Evolutionary conservation across 2,797 vertebrate species (phyloP), one percentile per base, ranked within the genome.

Genomic region (Microcaecilia unicolor): DNA sequence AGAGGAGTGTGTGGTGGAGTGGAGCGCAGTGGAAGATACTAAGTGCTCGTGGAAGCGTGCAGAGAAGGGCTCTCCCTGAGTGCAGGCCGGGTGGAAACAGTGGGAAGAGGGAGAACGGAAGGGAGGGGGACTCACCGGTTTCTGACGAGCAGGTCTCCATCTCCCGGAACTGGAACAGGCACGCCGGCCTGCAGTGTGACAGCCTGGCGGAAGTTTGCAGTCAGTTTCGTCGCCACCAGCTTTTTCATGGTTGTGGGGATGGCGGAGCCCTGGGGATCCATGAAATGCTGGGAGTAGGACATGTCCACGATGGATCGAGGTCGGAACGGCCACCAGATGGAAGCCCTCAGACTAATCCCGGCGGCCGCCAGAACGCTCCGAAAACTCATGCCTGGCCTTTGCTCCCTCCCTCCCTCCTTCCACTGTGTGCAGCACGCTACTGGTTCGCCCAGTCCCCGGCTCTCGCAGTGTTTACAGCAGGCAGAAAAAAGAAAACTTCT

Each of bases 251-350:
- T 47, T 69, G 72, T 77, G 61, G 90, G 83, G 70, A 93, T 92
- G 49, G 86, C 81, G 22, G 90, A 91, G 51, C 88, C 86, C 52
- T 81, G 74, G 51, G 90, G 92, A 82, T 95, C 93, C 90, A 93
- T 84, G 78, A 96, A 95, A 83, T 91, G 89, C 44, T 84, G 72
- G 2, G 89, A 84, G 73, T 90, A 95, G 50, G 92, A 97, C 87
- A 86, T 66, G 54, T 92, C 91, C 74, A 93, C 64, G 70, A 92
- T 85, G 70, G 58, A 61, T 48, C 91, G 84, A 24, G 59, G 34
- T 41, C 67, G 72, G 50, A 35, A 42, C 36, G 28, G 34, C 26
- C 15, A n/a, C 20, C 18, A 18, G 10, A n/a, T 13, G 20, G 14
- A 16, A 30, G 28, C 59, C 24, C 29, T 21, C 25, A 45, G 31